Percentiles rank a stretch among this genome's conserved stretches.
These are phyloP conservation scores for Phymastichus coffea DNA, from an alignment of 1,140 invertebrate species.

Conservation along the genomic window DNA sequence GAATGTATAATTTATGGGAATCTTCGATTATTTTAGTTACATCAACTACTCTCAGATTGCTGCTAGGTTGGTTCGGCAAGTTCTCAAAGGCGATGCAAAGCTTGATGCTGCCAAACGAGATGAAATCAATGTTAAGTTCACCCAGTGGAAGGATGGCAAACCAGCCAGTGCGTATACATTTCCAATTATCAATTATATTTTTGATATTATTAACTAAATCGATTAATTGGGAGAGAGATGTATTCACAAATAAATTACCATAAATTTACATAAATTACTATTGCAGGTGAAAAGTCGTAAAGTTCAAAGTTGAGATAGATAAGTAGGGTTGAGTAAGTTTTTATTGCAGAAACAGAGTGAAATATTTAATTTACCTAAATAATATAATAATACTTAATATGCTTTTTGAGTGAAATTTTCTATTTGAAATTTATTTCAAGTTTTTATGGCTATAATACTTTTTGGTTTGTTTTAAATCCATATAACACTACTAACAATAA, in stretches of 20 bases:
- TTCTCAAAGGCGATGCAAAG: conserved; percentile 73
- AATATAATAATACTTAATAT: too few species aligned
- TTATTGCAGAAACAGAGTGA: neutral
- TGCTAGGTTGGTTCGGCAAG: conserved; percentile 74
- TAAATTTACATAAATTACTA: conserved; percentile 23
- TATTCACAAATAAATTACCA: too few species aligned
- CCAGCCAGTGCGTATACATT: conserved; percentile 70
- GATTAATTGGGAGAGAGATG: neutral
- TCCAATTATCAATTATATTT: neutral
- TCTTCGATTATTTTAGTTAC: conserved; percentile 69
- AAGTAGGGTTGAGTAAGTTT: conserved; percentile 35
- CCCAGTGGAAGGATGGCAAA: conserved; percentile 83
- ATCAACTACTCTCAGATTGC: conserved; percentile 91
- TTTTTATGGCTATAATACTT: too few species aligned
- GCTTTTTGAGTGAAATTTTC: too few species aligned
- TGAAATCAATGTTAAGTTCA: conserved; percentile 74
- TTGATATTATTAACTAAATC: neutral
- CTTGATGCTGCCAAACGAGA: conserved; percentile 75
- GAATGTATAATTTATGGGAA: neutral
- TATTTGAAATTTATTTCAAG: too few species aligned
- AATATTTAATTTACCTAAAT: too few species aligned
- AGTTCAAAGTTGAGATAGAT: conserved; percentile 2
- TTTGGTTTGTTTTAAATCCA: too few species aligned
- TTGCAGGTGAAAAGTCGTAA: conserved; percentile 44
- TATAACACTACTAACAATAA: too few species aligned